Evolutionary conservation across 2,797 vertebrate genomes (phyloP).

Genomic region (Cyprinella venusta): DNA sequence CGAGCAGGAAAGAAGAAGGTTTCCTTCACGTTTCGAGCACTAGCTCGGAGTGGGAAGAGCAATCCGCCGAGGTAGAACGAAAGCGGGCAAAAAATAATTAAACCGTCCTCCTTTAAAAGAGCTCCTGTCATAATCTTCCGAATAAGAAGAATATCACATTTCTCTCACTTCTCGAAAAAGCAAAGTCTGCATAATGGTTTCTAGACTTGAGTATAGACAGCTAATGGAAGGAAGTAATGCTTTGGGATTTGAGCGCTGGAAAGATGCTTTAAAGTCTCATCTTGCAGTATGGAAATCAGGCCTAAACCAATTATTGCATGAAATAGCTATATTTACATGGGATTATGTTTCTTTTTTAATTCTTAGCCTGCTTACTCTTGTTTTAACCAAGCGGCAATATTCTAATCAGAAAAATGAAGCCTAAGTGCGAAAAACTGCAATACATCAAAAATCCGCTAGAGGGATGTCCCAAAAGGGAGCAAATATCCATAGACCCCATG

Average conservation of each 20-base stretch:
- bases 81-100: conserved; percentile 41
- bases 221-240: conserved; percentile 44
- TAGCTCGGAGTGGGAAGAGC: not conserved
- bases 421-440: too few relatives aligned
- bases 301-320: conserved; percentile 51
- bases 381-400: not conserved
- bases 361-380: conserved; percentile 25
- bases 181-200: conserved; percentile 30
- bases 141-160: conserved; percentile 51
- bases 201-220: conserved; percentile 37
- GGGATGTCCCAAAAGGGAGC: too few relatives aligned
- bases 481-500: too few relatives aligned
- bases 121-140: conserved; percentile 31
- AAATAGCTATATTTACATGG: conserved; percentile 41
- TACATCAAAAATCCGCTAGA: too few relatives aligned
- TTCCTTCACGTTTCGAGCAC: conserved; percentile 7
- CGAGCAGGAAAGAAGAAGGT: conserved; percentile 5
- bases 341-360: conserved; percentile 39
- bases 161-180: conserved; percentile 30
- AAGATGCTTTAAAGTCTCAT: conserved; percentile 52
- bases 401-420: too few relatives aligned
- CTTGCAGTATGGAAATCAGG: conserved; percentile 51
- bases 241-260: conserved; percentile 36
- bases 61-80: conserved; percentile 27
- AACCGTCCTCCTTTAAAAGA: conserved; percentile 39